phyloP scores from a whole-genome alignment of 2,888 invertebrate species.

The Blera fallax region DNA sequence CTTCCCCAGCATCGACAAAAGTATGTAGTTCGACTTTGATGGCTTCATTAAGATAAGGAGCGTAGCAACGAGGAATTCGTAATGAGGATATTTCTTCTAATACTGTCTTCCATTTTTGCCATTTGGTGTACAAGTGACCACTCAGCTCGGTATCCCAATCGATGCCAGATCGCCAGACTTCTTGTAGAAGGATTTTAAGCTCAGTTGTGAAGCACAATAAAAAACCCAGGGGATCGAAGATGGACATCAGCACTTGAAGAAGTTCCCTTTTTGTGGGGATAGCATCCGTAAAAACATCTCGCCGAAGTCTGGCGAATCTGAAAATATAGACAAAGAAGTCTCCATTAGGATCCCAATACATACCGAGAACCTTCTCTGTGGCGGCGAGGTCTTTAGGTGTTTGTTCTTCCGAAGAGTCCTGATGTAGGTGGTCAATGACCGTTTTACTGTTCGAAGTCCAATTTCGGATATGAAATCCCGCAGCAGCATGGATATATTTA shows the following conservation, averaged over 20 bases:
- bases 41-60: conserved; percentile 7
- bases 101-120: not conserved
- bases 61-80: conserved; percentile 62
- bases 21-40: conserved; percentile 45
- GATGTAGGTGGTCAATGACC: not conserved
- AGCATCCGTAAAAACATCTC: conserved; percentile 47
- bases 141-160: conserved; percentile 54
- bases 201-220: conserved; percentile 53
- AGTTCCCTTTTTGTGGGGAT: conserved; percentile 60
- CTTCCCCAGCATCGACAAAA: conserved; percentile 64
- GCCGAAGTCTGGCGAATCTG: conserved; percentile 52
- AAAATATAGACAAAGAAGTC: conserved; percentile 60
- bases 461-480: too few species aligned
- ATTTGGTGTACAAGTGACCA: conserved; percentile 12
- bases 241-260: conserved; percentile 66
- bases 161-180: conserved; percentile 69
- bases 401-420: not conserved
- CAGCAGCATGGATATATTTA: too few species aligned
- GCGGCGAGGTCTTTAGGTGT: not conserved
- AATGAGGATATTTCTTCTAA: conserved; percentile 44
- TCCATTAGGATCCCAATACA: conserved; percentile 45
- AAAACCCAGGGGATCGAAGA: conserved; percentile 67
- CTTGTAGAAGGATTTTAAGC: conserved; percentile 63
- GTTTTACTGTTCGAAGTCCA: too few species aligned
- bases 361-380: conserved; percentile 20